phyloP scores from a whole-genome alignment of 2,113 vertebrate species.

The Oenanthe oenanthe region DNA sequence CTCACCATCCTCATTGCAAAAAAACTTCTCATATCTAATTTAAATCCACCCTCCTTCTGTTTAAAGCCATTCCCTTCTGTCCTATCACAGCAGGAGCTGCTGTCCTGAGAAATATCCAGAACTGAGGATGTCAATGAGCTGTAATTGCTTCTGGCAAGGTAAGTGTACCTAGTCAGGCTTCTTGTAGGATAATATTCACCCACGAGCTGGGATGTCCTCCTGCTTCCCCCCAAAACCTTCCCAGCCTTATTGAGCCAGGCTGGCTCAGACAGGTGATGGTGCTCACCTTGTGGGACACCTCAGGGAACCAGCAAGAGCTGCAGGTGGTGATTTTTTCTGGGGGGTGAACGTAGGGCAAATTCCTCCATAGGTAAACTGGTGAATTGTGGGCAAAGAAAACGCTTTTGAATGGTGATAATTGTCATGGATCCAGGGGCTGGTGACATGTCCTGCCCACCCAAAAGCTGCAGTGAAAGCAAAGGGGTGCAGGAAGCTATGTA shows the following conservation, averaged over 20 bases:
- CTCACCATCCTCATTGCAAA: neutral
- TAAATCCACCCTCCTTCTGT: neutral
- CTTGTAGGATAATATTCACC: neutral
- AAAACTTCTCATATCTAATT: too few relatives aligned
- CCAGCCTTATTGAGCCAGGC: accelerated
- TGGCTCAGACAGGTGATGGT: neutral
- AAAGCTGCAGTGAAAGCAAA: neutral
- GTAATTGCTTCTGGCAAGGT: neutral
- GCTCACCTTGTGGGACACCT: neutral
- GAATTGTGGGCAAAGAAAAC: neutral
- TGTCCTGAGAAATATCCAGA: neutral
- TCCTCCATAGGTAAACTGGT: accelerated
- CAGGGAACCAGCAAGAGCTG: neutral
- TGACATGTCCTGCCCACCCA: neutral
- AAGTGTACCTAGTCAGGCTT: neutral
- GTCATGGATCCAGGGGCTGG: neutral
- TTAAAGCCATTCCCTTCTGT: neutral
- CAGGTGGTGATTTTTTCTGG: neutral
- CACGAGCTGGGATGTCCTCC: neutral
- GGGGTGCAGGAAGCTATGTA: neutral
- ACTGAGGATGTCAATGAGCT: accelerated
- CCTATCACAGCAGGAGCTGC: neutral
- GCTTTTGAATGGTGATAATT: neutral
- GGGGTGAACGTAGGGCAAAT: neutral
- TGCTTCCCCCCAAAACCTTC: neutral